A percentile compares a stretch with the other conserved stretches of the same genome.
phyloP scores from a whole-genome alignment of 2,888 invertebrate species.

The Ichneumon xanthorius region DNA sequence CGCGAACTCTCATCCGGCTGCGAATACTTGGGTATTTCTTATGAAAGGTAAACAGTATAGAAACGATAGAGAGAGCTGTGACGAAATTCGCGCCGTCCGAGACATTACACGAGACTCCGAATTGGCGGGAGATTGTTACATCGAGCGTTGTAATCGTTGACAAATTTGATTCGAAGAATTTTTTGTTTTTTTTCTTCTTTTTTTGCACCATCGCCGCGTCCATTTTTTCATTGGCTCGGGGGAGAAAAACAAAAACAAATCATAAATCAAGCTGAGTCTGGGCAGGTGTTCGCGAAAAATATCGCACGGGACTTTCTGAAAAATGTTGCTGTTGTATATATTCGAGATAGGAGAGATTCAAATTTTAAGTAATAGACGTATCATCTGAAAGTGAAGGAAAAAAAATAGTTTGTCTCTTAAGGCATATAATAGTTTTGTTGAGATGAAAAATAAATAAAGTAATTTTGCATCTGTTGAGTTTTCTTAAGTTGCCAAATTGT shows the following conservation, averaged over 20 bases:
- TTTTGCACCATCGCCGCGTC: not conserved
- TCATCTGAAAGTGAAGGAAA: not conserved
- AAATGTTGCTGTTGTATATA: constrained; percentile 75
- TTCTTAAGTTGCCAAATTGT: too few species aligned
- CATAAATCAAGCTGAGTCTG: not conserved
- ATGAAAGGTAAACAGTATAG: constrained; percentile 87
- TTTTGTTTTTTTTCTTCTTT: not conserved
- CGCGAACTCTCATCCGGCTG: constrained; percentile 86
- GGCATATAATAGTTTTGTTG: constrained; percentile 47
- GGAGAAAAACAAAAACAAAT: constrained; percentile 41
- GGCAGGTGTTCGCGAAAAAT: constrained; percentile 10
- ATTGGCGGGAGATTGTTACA: constrained; percentile 11
- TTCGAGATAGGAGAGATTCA: constrained; percentile 8
- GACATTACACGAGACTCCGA: not conserved
- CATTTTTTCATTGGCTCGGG: not conserved
- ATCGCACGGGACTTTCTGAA: not conserved
- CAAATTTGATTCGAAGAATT: constrained; percentile 15
- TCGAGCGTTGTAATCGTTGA: constrained; percentile 11
- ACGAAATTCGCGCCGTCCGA: constrained; percentile 53
- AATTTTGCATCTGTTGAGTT: not conserved
- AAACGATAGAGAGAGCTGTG: not conserved
- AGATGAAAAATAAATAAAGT: constrained; percentile 34
- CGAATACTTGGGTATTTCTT: constrained; percentile 90
- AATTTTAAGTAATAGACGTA: not conserved
- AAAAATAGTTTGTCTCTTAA: not conserved